Conservation (phyloP, 1,140 invertebrate species). For the Trachymyrmex septentrionalis region DNA sequence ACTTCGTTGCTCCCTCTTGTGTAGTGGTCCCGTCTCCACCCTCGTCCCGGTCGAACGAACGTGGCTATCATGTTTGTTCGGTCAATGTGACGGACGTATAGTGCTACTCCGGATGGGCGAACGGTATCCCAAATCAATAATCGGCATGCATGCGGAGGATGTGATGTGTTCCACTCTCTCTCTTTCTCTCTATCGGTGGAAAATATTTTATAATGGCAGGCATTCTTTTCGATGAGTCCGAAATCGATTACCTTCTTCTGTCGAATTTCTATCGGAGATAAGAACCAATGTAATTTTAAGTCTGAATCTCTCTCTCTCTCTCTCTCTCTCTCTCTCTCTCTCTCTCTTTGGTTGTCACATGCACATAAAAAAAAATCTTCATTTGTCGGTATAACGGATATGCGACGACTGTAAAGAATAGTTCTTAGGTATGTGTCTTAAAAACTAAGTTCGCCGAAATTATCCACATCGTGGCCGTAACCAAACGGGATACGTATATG, state of each 20-base stretch:
- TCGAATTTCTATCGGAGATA: background rate
- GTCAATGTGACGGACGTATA: slow-evolving; percentile 72
- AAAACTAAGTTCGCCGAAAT: slow-evolving; percentile 15
- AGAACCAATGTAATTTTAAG: background rate
- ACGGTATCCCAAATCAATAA: slow-evolving; percentile 71
- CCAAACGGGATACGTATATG: slow-evolving; percentile 4
- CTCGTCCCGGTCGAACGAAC: slow-evolving; percentile 62
- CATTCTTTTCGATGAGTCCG: background rate
- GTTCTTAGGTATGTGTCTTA: background rate
- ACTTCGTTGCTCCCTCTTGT: background rate
- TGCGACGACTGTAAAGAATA: background rate
- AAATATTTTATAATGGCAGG: slow-evolving; percentile 36
- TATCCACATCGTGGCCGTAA: background rate
- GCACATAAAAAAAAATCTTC: background rate
- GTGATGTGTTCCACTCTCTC: background rate
- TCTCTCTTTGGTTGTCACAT: too few relatives aligned
- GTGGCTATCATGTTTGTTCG: slow-evolving; percentile 72
- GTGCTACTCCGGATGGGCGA: slow-evolving; percentile 52
- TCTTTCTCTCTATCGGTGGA: slow-evolving; percentile 1
- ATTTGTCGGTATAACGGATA: background rate
- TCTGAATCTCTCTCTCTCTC: background rate
- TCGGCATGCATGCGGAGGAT: slow-evolving; percentile 53
- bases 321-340: too few relatives aligned
- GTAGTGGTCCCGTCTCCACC: slow-evolving; percentile 12
- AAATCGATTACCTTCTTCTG: background rate